phyloP scores from a whole-genome alignment of 2,888 invertebrate genomes.

The Watsonalla binaria region DNA sequence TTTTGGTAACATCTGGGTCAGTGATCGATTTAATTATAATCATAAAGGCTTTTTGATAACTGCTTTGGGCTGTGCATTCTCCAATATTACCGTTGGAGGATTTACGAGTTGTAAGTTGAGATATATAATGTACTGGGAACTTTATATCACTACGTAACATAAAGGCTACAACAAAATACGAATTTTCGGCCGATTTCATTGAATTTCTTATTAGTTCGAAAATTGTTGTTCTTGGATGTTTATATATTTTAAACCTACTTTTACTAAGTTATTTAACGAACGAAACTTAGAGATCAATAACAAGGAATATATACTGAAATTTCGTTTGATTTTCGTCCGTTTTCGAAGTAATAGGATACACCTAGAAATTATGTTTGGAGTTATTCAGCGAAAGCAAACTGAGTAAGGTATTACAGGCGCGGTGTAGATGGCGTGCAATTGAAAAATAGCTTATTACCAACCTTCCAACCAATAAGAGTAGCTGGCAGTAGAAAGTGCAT shows the following conservation, averaged over 20 bases:
- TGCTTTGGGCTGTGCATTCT: not conserved
- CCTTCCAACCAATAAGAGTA: slow-evolving; percentile 35
- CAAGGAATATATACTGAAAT: no score
- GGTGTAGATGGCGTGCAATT: slow-evolving; percentile 33
- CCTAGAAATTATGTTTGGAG: slow-evolving; percentile 8
- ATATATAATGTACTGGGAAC: not conserved
- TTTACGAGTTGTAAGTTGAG: not conserved
- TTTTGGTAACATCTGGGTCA: slow-evolving; percentile 1
- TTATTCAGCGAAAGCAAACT: slow-evolving; percentile 23
- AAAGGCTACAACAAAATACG: slow-evolving; percentile 6
- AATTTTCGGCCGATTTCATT: no score
- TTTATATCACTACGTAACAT: no score
- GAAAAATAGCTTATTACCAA: slow-evolving; percentile 54
- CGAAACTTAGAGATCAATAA: no score
- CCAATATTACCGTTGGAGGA: not conserved
- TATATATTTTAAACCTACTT: not conserved
- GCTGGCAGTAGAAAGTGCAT: slow-evolving; percentile 46
- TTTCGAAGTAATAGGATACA: slow-evolving; percentile 14
- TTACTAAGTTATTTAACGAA: no score
- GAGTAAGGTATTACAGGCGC: slow-evolving; percentile 24
- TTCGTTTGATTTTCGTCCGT: slow-evolving; percentile 12
- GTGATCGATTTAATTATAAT: not conserved
- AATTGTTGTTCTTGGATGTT: not conserved
- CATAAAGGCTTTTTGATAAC: not conserved
- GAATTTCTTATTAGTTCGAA: no score